Conservation (phyloP, 2,888 invertebrate species). For the Trileptium ribeirensis region DNA sequence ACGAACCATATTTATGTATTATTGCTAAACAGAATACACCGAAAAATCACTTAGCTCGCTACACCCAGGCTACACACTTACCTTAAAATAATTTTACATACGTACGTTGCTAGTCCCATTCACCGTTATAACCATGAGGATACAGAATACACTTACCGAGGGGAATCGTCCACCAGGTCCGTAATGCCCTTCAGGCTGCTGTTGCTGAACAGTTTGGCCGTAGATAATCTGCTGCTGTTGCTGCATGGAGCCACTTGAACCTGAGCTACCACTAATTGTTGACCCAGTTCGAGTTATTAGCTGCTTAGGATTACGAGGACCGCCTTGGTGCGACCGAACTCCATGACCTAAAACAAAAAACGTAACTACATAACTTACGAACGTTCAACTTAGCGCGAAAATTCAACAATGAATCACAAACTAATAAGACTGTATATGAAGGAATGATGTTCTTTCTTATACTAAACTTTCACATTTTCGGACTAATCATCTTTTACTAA, state of each 20-base stretch:
- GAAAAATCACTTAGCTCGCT: too few relatives aligned
- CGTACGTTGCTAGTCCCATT: too few relatives aligned
- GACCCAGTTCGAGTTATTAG: slow-evolving; percentile 26
- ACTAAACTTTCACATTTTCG: too few relatives aligned
- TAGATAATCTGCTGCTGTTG: background rate
- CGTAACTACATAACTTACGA: background rate
- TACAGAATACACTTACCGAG: too few relatives aligned
- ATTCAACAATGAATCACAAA: background rate
- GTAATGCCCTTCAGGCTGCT: background rate
- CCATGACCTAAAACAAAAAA: slow-evolving; percentile 27
- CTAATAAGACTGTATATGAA: background rate
- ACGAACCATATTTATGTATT: too few relatives aligned
- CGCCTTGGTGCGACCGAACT: slow-evolving; percentile 5
- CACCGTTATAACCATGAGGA: too few relatives aligned
- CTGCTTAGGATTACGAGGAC: background rate
- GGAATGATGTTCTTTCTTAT: too few relatives aligned
- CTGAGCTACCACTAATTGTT: slow-evolving; percentile 22
- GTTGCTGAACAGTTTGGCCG: background rate
- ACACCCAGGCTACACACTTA: too few relatives aligned
- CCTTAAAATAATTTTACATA: too few relatives aligned
- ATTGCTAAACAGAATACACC: too few relatives aligned
- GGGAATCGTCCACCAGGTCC: background rate
- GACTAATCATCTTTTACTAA: too few relatives aligned
- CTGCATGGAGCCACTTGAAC: background rate
- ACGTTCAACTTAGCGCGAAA: background rate